A percentile compares a stretch with the other conserved stretches of the same genome.
These are phyloP conservation scores for Actinia equina DNA, from an alignment of 64 coral and sea anemone species.

Conservation along the genomic window DNA sequence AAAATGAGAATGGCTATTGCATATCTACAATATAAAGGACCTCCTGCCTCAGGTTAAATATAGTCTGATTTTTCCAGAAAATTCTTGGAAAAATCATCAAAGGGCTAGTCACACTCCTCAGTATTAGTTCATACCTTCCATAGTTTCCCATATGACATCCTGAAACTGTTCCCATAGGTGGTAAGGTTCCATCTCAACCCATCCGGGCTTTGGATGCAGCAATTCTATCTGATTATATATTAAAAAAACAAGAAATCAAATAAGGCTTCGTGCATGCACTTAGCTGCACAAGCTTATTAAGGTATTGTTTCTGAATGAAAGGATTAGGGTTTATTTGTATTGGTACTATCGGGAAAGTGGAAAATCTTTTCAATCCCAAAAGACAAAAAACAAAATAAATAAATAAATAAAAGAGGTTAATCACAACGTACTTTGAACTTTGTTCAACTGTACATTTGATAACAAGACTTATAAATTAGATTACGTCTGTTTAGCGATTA, in stretches of 20 bases:
- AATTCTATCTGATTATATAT: slow-evolving; percentile 55
- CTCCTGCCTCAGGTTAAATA: no score
- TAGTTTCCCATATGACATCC: slow-evolving; percentile 74
- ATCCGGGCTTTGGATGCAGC: slow-evolving; percentile 77
- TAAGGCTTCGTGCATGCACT: not conserved
- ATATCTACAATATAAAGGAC: no score
- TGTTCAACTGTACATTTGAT: not conserved
- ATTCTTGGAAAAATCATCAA: no score
- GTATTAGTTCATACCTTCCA: slow-evolving; percentile 66
- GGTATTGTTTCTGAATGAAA: no score
- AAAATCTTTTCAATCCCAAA: not conserved
- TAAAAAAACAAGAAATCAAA: not conserved
- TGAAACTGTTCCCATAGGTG: slow-evolving; percentile 94
- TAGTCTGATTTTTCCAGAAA: no score
- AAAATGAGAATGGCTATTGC: not conserved
- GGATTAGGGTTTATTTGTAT: no score
- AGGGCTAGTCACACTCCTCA: no score
- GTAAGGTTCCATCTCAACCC: slow-evolving; percentile 90
- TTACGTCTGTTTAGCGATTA: no score
- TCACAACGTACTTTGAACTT: not conserved
- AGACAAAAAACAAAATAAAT: not conserved
- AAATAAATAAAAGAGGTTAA: not conserved
- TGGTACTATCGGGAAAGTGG: not conserved
- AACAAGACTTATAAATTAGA: not conserved
- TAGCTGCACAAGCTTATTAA: no score